Evolutionary conservation across 2,797 vertebrate species (phyloP), one percentile per base, ranked within the genome.

Genomic region (Lerista edwardsae): DNA sequence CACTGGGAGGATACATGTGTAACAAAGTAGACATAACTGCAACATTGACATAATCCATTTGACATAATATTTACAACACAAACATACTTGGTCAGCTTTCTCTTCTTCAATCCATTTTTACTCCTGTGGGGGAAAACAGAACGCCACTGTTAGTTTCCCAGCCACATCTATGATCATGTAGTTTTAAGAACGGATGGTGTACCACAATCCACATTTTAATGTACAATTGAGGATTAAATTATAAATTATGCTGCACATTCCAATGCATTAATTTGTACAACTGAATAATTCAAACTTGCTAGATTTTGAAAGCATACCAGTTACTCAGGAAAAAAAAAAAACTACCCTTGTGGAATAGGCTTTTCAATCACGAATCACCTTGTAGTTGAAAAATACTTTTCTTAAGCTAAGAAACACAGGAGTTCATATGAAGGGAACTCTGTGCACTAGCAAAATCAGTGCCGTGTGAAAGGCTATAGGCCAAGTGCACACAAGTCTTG

Each of bases 51-150:
- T 4, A 72, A 6, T 88, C 57, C 34, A 76, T 76, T 71, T 41
- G 27, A 90, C 77, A 27, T 90, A 88, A 80, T 51, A 55, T 72
- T 68, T 83, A 29, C 7, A 88, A 84, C 71, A 84, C 39, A 78
- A 69, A 89, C 97, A 94, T 98, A 99, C 98, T 98, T 98, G 72
- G 98, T 98, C 91, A 99, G 94, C 91, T 98, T 99, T 95, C 98
- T 97, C 96, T 98, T 99, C 97, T 99, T 99, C 94, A 99, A 95
- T 81, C 98, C 98, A 12, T 98, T 98, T 97, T 99, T 99, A 96
- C 97, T 98, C 98, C 98, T 99, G 94, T 31, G 91, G 95, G n/a
- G 94, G 94, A 75, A 94, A 91, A 84, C 84, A 82, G 21, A 36
- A 36, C 71, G 67, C 25, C 2, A 3, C 15, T 25, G 0, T 0